phyloP scores from a whole-genome alignment of 2,888 invertebrate genomes.

The Eucera pruinosa region DNA sequence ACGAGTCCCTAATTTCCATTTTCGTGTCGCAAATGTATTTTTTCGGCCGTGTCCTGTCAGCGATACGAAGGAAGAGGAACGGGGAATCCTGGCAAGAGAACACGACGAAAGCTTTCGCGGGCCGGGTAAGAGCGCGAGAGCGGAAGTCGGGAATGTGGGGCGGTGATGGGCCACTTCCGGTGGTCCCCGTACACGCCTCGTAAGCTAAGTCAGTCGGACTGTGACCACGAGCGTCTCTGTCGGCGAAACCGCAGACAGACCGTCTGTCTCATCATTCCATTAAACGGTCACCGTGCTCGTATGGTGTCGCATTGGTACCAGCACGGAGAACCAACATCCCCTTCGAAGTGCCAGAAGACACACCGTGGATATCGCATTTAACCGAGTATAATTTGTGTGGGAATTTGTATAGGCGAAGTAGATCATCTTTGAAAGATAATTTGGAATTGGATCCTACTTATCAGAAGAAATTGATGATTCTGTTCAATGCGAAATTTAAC shows the following conservation, averaged over 20 bases:
- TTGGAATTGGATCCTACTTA: too few species aligned
- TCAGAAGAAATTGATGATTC: too few species aligned
- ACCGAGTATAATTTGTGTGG: too few species aligned
- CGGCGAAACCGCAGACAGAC: constrained; percentile 77
- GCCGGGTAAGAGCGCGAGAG: constrained; percentile 66
- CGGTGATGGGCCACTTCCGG: constrained; percentile 82
- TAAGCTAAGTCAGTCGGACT: constrained; percentile 72
- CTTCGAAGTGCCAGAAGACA: background rate
- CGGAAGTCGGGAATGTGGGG: constrained; percentile 80
- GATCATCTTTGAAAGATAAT: too few species aligned
- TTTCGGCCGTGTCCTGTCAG: constrained; percentile 26
- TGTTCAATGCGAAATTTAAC: too few species aligned
- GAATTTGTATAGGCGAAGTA: too few species aligned
- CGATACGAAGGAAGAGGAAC: background rate
- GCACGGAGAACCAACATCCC: constrained; percentile 5
- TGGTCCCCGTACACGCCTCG: constrained; percentile 75
- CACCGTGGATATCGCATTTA: background rate
- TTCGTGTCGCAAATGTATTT: constrained; percentile 14
- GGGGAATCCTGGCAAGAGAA: constrained; percentile 24
- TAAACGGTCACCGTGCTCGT: constrained; percentile 63
- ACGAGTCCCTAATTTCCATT: constrained; percentile 47
- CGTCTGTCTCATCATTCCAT: constrained; percentile 78
- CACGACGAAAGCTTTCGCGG: constrained; percentile 18
- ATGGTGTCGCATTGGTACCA: constrained; percentile 43
- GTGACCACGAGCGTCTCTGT: constrained; percentile 61